These are phyloP conservation scores for Leptoteleia sp. DNA, from an alignment of 1,140 invertebrate genomes.

Conservation along the genomic window DNA sequence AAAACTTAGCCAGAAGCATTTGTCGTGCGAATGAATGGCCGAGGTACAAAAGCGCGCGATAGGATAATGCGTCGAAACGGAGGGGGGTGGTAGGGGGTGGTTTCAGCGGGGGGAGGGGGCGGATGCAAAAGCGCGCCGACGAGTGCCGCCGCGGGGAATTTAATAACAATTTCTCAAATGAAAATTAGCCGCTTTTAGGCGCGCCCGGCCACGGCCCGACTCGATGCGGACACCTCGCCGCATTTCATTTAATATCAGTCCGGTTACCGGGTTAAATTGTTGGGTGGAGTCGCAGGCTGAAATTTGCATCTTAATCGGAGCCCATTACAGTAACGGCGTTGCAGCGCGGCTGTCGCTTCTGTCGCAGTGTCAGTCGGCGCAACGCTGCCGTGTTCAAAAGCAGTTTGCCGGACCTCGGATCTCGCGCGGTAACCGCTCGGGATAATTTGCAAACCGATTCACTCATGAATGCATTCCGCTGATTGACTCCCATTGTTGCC, in stretches of 20 bases:
- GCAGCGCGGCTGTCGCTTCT: conserved; percentile 57
- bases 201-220: conserved; percentile 6
- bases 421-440: conserved; percentile 52
- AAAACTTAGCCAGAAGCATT: conserved; percentile 31
- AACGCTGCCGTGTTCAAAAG: conserved; percentile 57
- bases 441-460: conserved; percentile 78
- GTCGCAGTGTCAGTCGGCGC: conserved; percentile 47
- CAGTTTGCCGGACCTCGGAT: conserved; percentile 66
- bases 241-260: conserved; percentile 76
- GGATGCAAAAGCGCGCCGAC: conserved; percentile 7
- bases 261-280: conserved; percentile 75
- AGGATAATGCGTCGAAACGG: conserved; percentile 26
- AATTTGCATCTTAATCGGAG: conserved; percentile 80
- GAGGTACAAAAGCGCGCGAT: conserved; percentile 24
- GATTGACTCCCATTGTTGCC: conserved; percentile 79
- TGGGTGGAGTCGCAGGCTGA: conserved; percentile 66
- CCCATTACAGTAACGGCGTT: conserved; percentile 77
- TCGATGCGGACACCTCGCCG: conserved; percentile 46
- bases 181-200: conserved; percentile 74
- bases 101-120: too few relatives aligned
- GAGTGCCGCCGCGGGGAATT: conserved; percentile 57
- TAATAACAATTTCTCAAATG: conserved; percentile 77
- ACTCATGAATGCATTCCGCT: conserved; percentile 72
- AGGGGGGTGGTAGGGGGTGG: conserved; percentile 9
- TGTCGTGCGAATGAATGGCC: conserved; percentile 37